Conservation (phyloP, 1,140 invertebrate genomes). For the Apocrypta bakeri region DNA sequence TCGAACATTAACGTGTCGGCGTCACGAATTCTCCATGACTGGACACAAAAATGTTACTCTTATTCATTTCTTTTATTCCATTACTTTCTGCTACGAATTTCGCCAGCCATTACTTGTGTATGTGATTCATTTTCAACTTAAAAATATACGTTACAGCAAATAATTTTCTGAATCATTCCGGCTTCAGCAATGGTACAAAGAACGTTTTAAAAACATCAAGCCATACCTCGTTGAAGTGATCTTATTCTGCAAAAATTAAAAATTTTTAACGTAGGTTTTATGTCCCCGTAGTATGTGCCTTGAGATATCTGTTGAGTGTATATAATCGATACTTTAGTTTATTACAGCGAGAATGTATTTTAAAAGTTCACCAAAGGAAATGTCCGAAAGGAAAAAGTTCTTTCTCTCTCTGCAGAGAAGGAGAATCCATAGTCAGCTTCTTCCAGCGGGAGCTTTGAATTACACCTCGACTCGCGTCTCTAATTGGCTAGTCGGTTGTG, state of each 20-base stretch:
- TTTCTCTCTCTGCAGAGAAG: background rate
- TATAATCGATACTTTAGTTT: background rate
- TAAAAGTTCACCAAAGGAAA: background rate
- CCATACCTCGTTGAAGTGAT: too few relatives aligned
- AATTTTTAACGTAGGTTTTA: background rate
- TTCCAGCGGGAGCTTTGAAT: slow-evolving; percentile 27
- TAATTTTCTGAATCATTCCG: too few relatives aligned
- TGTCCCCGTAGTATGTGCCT: background rate
- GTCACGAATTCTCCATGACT: background rate
- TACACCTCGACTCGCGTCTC: slow-evolving; percentile 6
- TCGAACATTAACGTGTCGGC: slow-evolving; percentile 13
- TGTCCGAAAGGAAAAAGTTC: background rate
- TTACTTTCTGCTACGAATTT: too few relatives aligned
- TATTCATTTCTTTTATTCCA: too few relatives aligned
- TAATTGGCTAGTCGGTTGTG: slow-evolving; percentile 18
- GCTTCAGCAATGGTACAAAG: too few relatives aligned
- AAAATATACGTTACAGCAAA: too few relatives aligned
- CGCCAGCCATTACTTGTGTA: too few relatives aligned
- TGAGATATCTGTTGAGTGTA: background rate
- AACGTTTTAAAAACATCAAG: too few relatives aligned
- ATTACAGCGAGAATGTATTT: background rate
- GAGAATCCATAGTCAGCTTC: slow-evolving; percentile 2
- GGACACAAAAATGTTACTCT: background rate
- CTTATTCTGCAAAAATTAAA: background rate
- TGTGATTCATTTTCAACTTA: too few relatives aligned